Evolutionary conservation across 1,140 invertebrate genomes (phyloP).

Genomic region (Bombus pascuorum): DNA sequence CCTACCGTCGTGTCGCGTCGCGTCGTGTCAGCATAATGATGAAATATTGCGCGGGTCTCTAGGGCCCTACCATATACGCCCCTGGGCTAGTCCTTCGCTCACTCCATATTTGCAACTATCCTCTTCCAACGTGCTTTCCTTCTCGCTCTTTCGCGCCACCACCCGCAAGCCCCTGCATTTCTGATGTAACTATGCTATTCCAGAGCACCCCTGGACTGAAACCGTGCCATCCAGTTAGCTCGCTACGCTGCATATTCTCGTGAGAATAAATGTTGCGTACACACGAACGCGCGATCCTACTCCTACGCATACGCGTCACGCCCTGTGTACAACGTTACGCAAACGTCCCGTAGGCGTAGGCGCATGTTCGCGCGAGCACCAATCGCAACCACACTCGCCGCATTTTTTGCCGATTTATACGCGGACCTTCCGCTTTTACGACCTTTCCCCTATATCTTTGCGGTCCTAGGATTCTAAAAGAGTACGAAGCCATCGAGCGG

Average conservation of each 20-base stretch:
- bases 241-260: slow-evolving; percentile 60
- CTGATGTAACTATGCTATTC: slow-evolving; percentile 74
- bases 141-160: slow-evolving; percentile 52
- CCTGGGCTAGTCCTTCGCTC: slow-evolving; percentile 66
- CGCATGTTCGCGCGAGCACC: slow-evolving; percentile 22
- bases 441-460: not conserved
- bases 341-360: slow-evolving; percentile 37
- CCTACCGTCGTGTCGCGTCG: slow-evolving; percentile 62
- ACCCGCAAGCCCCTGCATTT: slow-evolving; percentile 69
- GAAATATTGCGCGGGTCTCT: slow-evolving; percentile 81
- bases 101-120: slow-evolving; percentile 74
- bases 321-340: slow-evolving; percentile 10
- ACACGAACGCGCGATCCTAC: slow-evolving; percentile 30
- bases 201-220: slow-evolving; percentile 63
- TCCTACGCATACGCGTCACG: slow-evolving; percentile 32
- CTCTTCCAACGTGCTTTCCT: slow-evolving; percentile 68
- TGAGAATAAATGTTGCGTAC: slow-evolving; percentile 65
- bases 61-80: slow-evolving; percentile 66
- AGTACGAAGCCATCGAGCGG: not conserved
- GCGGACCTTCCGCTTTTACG: not conserved
- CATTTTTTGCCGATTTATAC: slow-evolving; percentile 8
- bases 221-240: slow-evolving; percentile 68
- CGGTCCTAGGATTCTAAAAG: not conserved
- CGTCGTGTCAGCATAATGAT: slow-evolving; percentile 82
- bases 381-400: slow-evolving; percentile 5